Evolutionary conservation across 2,113 vertebrate species (phyloP).

Genomic region (Hippopotamus amphibius): DNA sequence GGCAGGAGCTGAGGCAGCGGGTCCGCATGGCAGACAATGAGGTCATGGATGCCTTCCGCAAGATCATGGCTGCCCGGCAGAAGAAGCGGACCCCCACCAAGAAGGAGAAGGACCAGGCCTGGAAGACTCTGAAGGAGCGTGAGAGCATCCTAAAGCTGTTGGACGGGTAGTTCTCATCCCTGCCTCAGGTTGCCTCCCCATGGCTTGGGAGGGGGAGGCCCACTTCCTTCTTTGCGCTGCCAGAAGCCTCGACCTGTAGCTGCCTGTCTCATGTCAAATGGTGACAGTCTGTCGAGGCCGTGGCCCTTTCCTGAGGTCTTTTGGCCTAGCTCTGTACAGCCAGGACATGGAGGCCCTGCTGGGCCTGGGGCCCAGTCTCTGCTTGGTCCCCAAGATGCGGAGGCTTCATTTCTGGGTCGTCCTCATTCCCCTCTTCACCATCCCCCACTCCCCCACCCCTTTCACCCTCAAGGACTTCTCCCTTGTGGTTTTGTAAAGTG

Average conservation of each 20-base stretch:
- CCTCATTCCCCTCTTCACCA: neutral
- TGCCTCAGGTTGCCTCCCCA: neutral
- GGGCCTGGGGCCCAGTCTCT: neutral
- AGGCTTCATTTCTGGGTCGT: neutral
- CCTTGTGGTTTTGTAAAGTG: slow-evolving; percentile 80
- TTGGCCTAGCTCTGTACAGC: neutral
- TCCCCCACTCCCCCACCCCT: neutral
- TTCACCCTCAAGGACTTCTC: slow-evolving; percentile 14
- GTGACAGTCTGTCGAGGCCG: neutral
- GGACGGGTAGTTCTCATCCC: slow-evolving; percentile 89
- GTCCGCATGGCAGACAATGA: slow-evolving; percentile 98
- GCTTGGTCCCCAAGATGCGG: neutral
- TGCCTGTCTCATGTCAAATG: neutral
- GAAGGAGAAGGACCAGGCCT: slow-evolving; percentile 99
- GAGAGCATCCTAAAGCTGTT: slow-evolving; percentile 98
- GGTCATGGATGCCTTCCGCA: slow-evolving; percentile 99
- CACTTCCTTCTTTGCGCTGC: neutral
- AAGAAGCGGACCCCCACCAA: slow-evolving; percentile 99
- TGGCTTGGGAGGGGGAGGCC: neutral
- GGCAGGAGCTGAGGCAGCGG: slow-evolving; percentile 96
- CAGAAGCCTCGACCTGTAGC: neutral
- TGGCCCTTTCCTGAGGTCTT: neutral
- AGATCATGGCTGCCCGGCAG: slow-evolving; percentile 99
- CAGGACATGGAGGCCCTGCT: neutral
- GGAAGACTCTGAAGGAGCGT: slow-evolving; percentile 97